Evolutionary conservation across 2,113 vertebrate genomes (phyloP).

Genomic region (Sinocyclocheilus anophthalmus): DNA sequence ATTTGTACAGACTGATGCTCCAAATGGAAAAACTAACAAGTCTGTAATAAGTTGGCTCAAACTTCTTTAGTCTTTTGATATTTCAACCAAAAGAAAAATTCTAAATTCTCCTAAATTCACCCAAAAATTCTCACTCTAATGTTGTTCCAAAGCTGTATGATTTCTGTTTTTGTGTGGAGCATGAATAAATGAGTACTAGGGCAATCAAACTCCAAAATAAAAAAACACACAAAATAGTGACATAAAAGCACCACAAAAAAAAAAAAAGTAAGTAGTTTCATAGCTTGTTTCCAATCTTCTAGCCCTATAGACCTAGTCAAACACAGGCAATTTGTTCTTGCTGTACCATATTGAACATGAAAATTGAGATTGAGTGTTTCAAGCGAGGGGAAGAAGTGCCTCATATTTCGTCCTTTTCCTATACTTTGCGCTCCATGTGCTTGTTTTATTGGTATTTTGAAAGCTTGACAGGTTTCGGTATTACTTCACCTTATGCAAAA

Average conservation of each 20-base stretch:
- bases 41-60: background rate
- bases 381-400: too few species aligned
- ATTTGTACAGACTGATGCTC: conserved; percentile 34
- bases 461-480: background rate
- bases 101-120: background rate
- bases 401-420: background rate
- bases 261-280: too few species aligned
- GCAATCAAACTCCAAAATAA: background rate
- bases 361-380: too few species aligned
- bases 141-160: background rate
- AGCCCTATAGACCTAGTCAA: too few species aligned
- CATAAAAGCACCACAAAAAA: too few species aligned
- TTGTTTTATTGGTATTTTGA: background rate
- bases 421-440: background rate
- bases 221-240: too few species aligned
- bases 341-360: too few species aligned
- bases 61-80: background rate
- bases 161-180: background rate
- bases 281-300: too few species aligned
- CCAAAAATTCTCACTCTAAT: background rate
- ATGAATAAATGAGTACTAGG: background rate
- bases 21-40: background rate
- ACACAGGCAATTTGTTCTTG: too few species aligned
- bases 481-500: background rate
- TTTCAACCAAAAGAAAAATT: background rate